Evolutionary conservation across 2,888 invertebrate genomes (phyloP), one percentile per base, ranked within the genome.

Genomic region (Bellardia bayeri): DNA sequence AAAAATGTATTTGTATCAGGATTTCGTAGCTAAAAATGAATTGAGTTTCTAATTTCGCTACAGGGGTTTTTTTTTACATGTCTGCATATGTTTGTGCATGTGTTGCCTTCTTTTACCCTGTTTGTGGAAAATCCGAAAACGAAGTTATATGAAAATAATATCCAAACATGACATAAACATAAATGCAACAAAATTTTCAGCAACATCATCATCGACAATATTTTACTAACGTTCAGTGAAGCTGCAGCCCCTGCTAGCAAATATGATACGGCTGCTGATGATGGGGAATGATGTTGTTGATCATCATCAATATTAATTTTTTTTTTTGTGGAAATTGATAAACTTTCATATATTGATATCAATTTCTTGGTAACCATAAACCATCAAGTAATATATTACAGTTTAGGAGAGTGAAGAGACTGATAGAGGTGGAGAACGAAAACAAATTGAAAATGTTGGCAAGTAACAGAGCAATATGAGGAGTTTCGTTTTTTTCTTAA

Each of bases 151-250:
- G 87, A 79, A 85, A 79, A 51, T 85, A 85, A 82, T 85, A 82
- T 75, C 7, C 51, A 51, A 82, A 82, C 85, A 85, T 87, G 87
- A 87, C 87, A 85, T 85, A 74, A 85, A 85, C 85, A 85, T 85
- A 82, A 75, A 87, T 85, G 79, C 79, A 87, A 87, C 82, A 87
- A 80, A 82, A 85, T 85, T 61, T 66, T 68, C 64, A 74, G 56
- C 68, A 74, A 63, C 68, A 87, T 74, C 78, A 68, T 78, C 56
- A 61, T 61, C 56, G 63, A 75, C 51, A 78, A 69, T 68, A 63
- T 85, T 69, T 85, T 68, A 63, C 54, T 13, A 51, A 30, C 58
- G 40, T 33, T 11, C 14, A 30, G 40, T 30, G 7, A 68, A 63
- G 16, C 14, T 33, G n/a, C n/a, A 37, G 4, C 23, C 9, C 42